Conservation (phyloP, 2,797 vertebrate species). For the Falco novaeseelandiae region DNA sequence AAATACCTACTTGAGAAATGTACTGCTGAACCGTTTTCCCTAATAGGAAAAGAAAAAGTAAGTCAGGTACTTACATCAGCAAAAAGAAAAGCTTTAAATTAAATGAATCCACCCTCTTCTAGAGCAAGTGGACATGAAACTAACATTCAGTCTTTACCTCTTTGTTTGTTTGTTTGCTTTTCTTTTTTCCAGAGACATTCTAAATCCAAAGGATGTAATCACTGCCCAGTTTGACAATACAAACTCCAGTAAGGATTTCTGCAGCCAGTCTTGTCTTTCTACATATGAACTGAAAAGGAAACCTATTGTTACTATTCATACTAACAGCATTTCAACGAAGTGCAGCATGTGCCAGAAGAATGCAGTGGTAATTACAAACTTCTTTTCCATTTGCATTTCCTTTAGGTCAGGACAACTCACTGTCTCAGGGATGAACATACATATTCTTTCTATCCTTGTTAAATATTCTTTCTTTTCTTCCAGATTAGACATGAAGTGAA, state of each 20-base stretch:
- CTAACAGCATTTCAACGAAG: slow-evolving; percentile 82
- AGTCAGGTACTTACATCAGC: neutral
- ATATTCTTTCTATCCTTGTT: neutral
- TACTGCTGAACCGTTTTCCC: neutral
- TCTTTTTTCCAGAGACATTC: slow-evolving; percentile 82
- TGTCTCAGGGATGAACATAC: neutral
- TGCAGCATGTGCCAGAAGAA: slow-evolving; percentile 94
- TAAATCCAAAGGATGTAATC: slow-evolving; percentile 90
- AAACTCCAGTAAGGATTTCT: slow-evolving; percentile 89
- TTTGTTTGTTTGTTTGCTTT: slow-evolving; percentile 12
- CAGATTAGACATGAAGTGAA: slow-evolving; percentile 95
- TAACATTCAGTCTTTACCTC: neutral
- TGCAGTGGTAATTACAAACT: slow-evolving; percentile 81
- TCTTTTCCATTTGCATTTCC: neutral
- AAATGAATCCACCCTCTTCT: neutral
- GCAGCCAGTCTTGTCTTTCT: slow-evolving; percentile 89
- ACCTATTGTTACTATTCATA: slow-evolving; percentile 76
- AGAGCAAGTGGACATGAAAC: neutral
- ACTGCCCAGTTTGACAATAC: slow-evolving; percentile 88
- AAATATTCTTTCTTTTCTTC: neutral
- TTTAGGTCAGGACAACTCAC: neutral
- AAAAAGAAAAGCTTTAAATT: neutral
- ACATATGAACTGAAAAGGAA: slow-evolving; percentile 88
- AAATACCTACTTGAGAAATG: neutral
- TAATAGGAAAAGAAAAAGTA: neutral